phyloP scores from a whole-genome alignment of 2,888 invertebrate genomes.

The Deroplatys truncata region DNA sequence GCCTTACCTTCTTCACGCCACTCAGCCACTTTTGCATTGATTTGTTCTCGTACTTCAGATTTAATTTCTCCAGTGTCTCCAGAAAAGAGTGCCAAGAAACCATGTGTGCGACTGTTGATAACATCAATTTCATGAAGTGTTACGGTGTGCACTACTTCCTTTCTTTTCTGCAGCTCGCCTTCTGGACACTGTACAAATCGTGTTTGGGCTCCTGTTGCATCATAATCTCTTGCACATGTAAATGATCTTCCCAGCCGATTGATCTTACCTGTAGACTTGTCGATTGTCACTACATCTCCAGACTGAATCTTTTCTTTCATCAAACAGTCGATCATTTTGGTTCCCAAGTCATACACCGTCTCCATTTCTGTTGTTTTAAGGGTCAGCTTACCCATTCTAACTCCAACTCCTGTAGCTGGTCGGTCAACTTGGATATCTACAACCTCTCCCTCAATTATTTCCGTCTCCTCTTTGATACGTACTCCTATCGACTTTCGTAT shows the following conservation, averaged over 20 bases:
- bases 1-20: slow-evolving; percentile 99
- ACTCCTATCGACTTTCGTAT: slow-evolving; percentile 97
- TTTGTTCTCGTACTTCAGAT: slow-evolving; percentile 94
- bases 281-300: slow-evolving; percentile 96
- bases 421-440: slow-evolving; percentile 96
- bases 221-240: slow-evolving; percentile 93
- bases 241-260: slow-evolving; percentile 90
- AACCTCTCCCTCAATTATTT: slow-evolving; percentile 98
- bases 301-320: slow-evolving; percentile 94
- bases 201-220: slow-evolving; percentile 80
- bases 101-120: slow-evolving; percentile 96
- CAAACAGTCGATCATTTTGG: slow-evolving; percentile 95
- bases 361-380: slow-evolving; percentile 99
- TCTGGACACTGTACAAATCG: slow-evolving; percentile 98
- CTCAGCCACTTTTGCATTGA: slow-evolving; percentile 94
- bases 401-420: slow-evolving; percentile 85
- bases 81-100: slow-evolving; percentile 94
- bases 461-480: slow-evolving; percentile 93
- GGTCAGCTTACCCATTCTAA: slow-evolving; percentile 88
- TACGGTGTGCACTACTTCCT: slow-evolving; percentile 96
- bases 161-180: slow-evolving; percentile 96
- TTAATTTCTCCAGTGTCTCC: slow-evolving; percentile 99
- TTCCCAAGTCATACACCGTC: slow-evolving; percentile 96
- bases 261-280: slow-evolving; percentile 95
- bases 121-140: slow-evolving; percentile 99